Base-by-base conservation (phyloP, 1,140 invertebrate genomes). In the Drosophila saltans region DNA sequence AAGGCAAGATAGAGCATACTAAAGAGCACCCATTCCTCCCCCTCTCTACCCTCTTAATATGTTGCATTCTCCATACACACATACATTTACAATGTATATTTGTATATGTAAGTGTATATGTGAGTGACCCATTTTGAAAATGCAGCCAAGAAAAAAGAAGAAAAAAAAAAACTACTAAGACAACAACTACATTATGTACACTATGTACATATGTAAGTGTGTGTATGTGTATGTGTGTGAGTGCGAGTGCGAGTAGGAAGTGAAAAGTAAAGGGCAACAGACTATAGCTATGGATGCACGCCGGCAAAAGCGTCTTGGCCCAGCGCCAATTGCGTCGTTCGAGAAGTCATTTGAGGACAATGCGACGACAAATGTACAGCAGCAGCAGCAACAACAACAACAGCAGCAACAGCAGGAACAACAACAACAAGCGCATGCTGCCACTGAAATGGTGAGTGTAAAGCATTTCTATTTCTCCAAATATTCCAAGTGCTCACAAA, bases 241-340 rank as follows among this genome's bases (percentile, higher is more conserved):
- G 62, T 36, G 33, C 6, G 33, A 36, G 33, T 36, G 33, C 33
- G 71, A 43, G 67, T 33, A 57, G 26, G 69, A 41, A 60, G 67
- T 69, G 57, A 64, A 59, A 36, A 66, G 60, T 64, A 76, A 63
- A 43, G 21, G 43, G 45, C 45, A 56, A 52, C 74, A 73, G 78
- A 69, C 45, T 52, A 52, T 52, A 24, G 45, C 45, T 24, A 91
- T 91, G 90, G 90, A 91, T 85, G 71, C 77, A 24, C 86, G 90
- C 61, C 84, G 93, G 71, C 95, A 95, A 93, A 94, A 94, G 93
- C 95, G 96, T 92, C 95, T 96, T 94, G 97, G 97, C 92, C 96
- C 96, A 91, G 97, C 97, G 89, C 97, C 97, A 90, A 96, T 98
- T 92, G 97, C 97, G 91, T 98, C 97, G 72, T 97, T 98, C 93